Evolutionary conservation across 2,888 invertebrate species (phyloP).

Genomic region (Timema podura): DNA sequence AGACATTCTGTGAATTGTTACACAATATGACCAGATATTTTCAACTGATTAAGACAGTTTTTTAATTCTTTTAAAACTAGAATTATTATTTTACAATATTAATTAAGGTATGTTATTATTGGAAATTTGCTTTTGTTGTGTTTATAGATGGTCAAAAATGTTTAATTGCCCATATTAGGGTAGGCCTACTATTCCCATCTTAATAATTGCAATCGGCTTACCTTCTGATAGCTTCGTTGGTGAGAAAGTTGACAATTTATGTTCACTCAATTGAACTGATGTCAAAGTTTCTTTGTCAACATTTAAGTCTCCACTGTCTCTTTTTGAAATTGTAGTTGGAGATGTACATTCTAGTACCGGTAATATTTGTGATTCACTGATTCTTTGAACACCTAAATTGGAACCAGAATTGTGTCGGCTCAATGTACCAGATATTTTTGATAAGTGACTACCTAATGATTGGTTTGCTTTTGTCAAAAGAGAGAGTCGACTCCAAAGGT

Average conservation of each 20-base stretch:
- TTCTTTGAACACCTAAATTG: conserved; percentile 2
- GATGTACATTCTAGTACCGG: conserved; percentile 27
- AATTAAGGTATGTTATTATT: too few species aligned
- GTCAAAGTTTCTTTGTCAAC: conserved; percentile 31
- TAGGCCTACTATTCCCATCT: too few species aligned
- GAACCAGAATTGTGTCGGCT: conserved; percentile 42
- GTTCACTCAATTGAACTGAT: conserved; percentile 8
- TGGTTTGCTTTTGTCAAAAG: conserved; percentile 58
- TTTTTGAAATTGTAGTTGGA: conserved; percentile 20
- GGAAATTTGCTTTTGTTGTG: too few species aligned
- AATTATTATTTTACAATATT: too few species aligned
- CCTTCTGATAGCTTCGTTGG: too few species aligned
- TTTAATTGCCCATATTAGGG: too few species aligned
- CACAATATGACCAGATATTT: too few species aligned
- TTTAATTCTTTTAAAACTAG: too few species aligned
- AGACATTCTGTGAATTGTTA: too few species aligned
- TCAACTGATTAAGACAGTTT: too few species aligned
- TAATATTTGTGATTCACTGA: conserved; percentile 21
- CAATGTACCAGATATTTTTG: conserved; percentile 51
- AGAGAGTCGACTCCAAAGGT: conserved; percentile 70
- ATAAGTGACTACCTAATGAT: conserved; percentile 49
- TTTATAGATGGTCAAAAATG: too few species aligned
- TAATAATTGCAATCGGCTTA: too few species aligned
- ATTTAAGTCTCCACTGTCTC: conserved; percentile 25
- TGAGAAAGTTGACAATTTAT: neutral